Percentiles rank a stretch among this genome's conserved stretches.
Evolutionary conservation across 2,113 vertebrate species (phyloP).

Genomic region (Xyrauchen texanus): DNA sequence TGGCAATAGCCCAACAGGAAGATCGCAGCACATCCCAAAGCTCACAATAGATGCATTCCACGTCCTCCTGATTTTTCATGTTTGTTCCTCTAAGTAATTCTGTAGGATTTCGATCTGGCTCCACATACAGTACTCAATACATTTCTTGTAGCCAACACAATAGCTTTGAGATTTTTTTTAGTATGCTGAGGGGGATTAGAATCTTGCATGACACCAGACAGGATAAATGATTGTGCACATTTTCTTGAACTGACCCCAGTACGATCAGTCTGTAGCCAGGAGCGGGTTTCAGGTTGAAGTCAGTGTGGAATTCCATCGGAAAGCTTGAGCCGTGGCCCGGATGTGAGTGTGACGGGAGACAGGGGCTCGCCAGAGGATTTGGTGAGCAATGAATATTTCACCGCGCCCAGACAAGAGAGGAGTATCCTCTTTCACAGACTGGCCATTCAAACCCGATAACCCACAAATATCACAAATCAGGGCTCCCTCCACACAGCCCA

Average conservation of each 20-base stretch:
- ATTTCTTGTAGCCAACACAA: too few species aligned
- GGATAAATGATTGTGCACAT: neutral
- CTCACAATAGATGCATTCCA: too few species aligned
- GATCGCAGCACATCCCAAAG: too few species aligned
- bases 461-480: slow-evolving; percentile 46
- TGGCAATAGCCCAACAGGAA: too few species aligned
- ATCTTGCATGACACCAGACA: neutral
- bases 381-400: slow-evolving; percentile 55
- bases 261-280: neutral
- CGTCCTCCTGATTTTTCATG: too few species aligned
- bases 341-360: slow-evolving; percentile 12
- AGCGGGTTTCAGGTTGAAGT: slow-evolving; percentile 48
- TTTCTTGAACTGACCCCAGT: neutral
- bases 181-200: too few species aligned
- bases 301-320: slow-evolving; percentile 52
- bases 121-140: too few species aligned
- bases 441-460: neutral
- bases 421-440: slow-evolving; percentile 39
- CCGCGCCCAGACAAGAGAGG: neutral
- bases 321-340: slow-evolving; percentile 25
- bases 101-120: too few species aligned
- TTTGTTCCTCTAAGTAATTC: too few species aligned
- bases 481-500: neutral
- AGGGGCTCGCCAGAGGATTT: slow-evolving; percentile 21
- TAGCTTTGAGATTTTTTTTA: too few species aligned